Conservation (phyloP, 2,888 invertebrate genomes). For the Polyommatus icarus region DNA sequence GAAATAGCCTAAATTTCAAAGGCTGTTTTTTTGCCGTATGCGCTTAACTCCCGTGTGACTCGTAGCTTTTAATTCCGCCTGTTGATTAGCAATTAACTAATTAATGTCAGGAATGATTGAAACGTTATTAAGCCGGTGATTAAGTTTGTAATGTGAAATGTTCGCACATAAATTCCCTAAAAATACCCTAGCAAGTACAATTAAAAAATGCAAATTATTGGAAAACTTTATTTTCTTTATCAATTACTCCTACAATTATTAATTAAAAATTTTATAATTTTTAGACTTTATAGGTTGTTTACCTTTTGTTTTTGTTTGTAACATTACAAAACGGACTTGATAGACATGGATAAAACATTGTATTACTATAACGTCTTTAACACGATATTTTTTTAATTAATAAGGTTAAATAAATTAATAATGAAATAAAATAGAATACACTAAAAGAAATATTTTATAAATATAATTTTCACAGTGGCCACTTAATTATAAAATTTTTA, state of each 20-base stretch:
- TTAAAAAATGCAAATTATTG: not conserved
- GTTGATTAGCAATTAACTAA: not conserved
- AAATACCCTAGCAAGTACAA: not conserved
- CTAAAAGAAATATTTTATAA: not conserved
- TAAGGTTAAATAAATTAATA: no score
- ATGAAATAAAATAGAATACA: not conserved
- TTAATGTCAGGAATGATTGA: not conserved
- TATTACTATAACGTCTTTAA: no score
- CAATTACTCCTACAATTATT: no score
- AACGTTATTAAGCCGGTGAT: not conserved
- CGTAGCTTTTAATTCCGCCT: not conserved
- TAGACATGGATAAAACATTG: no score
- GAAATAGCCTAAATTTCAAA: slow-evolving; percentile 31
- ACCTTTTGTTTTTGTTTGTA: no score
- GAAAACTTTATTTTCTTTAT: no score
- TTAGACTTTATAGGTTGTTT: no score
- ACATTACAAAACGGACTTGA: no score
- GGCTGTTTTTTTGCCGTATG: slow-evolving; percentile 10
- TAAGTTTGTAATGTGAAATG: not conserved
- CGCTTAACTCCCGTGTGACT: not conserved
- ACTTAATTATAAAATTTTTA: not conserved
- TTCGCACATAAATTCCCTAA: not conserved
- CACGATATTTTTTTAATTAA: no score
- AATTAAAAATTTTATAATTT: no score
- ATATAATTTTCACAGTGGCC: not conserved